Evolutionary conservation across 2,888 invertebrate genomes (phyloP), one percentile per base, ranked within the genome.

Genomic region (Zeuzera pyrina): DNA sequence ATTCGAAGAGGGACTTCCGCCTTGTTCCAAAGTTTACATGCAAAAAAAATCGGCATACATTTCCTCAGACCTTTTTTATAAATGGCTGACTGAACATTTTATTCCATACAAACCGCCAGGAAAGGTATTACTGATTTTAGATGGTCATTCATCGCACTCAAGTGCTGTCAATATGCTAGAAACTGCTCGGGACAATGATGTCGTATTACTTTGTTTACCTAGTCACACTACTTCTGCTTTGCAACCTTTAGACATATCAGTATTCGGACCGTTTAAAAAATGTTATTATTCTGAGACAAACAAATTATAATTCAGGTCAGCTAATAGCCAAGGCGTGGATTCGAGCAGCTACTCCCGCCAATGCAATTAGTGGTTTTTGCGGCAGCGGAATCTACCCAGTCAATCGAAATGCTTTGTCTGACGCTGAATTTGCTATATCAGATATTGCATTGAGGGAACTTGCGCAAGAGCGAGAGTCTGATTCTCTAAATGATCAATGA

Each of bases 81-180:
- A 43, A 15, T 52, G 49, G 48, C 31, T 56, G 12, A 34, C 29
- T 24, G 39, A 45, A 38, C 39, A 43, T 33, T 53, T 54, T 33
- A 30, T 47, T 11, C 48, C 45, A 11, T 32, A 24, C 8, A 52
- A 57, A 26, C 39, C 41, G 6, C 22, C 26, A 21, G 55, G 51
- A 14, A 53, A 50, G 34, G 42, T 41, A 16, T 29, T 52, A 8
- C 38, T 57, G 3, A 43, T 56, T 37, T 33, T 56, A 11, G 56
- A 60, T 38, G 52, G 51, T 12, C 55, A 57, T 35, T 42, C 42
- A 30, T 53, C 51, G 8, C 54, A 47, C 15, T 34, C 38, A n/a
- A 43, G 39, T 36, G 38, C 43, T 41, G 45, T 11, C 47, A 52
- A 35, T 43, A 49, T 26, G 38, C n/a, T n/a, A n/a, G n/a, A n/a